phyloP scores from a whole-genome alignment of 2,888 invertebrate species.

The Chloroclysta siterata region DNA sequence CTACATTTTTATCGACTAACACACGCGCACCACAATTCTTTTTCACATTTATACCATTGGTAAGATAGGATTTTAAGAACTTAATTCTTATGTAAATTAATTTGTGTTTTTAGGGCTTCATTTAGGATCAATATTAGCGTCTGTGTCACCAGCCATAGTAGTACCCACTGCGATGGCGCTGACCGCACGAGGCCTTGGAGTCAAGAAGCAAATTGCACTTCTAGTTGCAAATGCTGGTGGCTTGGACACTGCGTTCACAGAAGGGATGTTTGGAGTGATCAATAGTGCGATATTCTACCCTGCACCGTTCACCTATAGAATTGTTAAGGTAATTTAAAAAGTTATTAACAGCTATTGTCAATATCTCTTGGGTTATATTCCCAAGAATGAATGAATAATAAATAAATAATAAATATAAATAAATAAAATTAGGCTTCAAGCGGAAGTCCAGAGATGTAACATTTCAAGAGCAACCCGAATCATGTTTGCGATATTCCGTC shows the following conservation, averaged over 20 bases:
- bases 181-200: constrained; percentile 92
- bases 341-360: too few species aligned
- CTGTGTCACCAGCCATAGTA: constrained; percentile 98
- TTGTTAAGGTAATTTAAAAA: constrained; percentile 66
- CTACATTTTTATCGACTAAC: not conserved
- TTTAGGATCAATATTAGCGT: constrained; percentile 93
- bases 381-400: too few species aligned
- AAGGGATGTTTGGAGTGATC: constrained; percentile 95
- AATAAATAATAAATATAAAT: too few species aligned
- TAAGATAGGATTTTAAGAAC: too few species aligned
- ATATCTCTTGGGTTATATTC: too few species aligned
- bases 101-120: constrained; percentile 85
- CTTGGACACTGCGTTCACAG: constrained; percentile 97
- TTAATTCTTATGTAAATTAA: too few species aligned
- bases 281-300: constrained; percentile 94
- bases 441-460: not conserved
- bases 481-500: not conserved
- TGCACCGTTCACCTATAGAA: constrained; percentile 85
- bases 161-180: constrained; percentile 94
- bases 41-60: too few species aligned
- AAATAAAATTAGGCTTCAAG: too few species aligned
- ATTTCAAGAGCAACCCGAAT: not conserved
- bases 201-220: constrained; percentile 96
- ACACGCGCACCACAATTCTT: too few species aligned
- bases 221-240: constrained; percentile 97